A percentile compares a stretch with the other conserved stretches of the same genome.
Evolutionary conservation across 2,113 vertebrate species (phyloP).

Genomic region (Gnathonemus longibarbis): DNA sequence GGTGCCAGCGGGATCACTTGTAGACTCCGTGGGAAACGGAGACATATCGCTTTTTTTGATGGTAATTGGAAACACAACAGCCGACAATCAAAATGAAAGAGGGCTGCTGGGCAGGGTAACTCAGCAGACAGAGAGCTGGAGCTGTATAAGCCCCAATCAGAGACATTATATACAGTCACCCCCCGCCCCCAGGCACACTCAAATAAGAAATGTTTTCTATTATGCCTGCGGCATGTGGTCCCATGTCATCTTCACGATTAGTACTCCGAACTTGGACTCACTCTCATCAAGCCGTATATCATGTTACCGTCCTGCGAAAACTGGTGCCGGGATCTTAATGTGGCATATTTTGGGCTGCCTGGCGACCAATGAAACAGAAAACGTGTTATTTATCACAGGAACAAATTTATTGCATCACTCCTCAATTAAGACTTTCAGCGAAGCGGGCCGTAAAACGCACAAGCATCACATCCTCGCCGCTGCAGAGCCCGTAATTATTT

Average conservation of each 20-base stretch:
- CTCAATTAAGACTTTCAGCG: neutral
- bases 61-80: constrained; percentile 19
- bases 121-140: neutral
- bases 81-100: neutral
- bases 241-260: neutral
- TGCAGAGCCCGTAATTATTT: neutral
- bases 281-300: neutral
- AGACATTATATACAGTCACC: neutral
- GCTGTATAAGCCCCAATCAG: neutral
- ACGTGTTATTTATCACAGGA: neutral
- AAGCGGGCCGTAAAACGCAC: neutral
- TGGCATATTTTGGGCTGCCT: neutral
- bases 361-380: neutral
- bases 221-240: neutral
- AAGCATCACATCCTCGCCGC: neutral
- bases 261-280: neutral
- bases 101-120: neutral
- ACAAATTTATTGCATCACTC: neutral
- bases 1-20: neutral
- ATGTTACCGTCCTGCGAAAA: neutral
- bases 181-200: neutral
- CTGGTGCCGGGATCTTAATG: neutral
- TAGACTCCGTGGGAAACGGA: constrained; percentile 11
- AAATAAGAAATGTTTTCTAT: constrained; percentile 4
- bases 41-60: constrained; percentile 6